Evolutionary conservation across 2,888 invertebrate genomes (phyloP), one percentile per base, ranked within the genome.

Genomic region (Osmoderma eremita): DNA sequence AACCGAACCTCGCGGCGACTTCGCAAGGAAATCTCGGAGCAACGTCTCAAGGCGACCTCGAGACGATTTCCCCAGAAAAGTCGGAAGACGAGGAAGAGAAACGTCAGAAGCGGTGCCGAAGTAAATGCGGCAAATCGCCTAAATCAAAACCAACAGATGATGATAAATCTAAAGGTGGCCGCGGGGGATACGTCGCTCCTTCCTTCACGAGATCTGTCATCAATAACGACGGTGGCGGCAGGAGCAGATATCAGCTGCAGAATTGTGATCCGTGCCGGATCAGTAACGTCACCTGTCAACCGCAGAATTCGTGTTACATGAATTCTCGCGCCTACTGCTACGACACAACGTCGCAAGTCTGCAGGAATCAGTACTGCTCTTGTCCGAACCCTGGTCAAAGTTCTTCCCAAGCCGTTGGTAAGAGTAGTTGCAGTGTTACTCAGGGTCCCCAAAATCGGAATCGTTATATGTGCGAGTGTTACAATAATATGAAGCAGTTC

Each of bases 381-480:
- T 50, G 50, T 13, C 50, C 50, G 24, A 24, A n/a, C n/a, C 42
- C 30, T 1, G 30, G 20, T 15, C 20, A 12, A 15, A 17, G 15
- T 22, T 12, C 24, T 56, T 39, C 36, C 6, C 36, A 13, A 30
- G 36, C n/a, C 38, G 39, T 38, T 15, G 39, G 18, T 6, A 24
- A 4, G 30, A 53, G 30, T 30, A 61, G 15, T n/a, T 22, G 24
- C n/a, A 13, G 22, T 38, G 36, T 17, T 2, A 18, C 13, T 10
- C 18, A 20, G n/a, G 53, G 20, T 39, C 38, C 0, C 39, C 54
- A 38, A 56, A n/a, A 36, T 30, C 22, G 41, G 13, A 56, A 8
- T 18, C 41, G 51, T 17, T 65, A 65, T 15, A 24, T 20, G 8
- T 65, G 65, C 48, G 65, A 65, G 1, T 65, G 65, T 20, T 65